A percentile compares a stretch with the other conserved stretches of the same genome.
phyloP scores from a whole-genome alignment of 2,888 invertebrate genomes.

The Oscheius sp. region DNA sequence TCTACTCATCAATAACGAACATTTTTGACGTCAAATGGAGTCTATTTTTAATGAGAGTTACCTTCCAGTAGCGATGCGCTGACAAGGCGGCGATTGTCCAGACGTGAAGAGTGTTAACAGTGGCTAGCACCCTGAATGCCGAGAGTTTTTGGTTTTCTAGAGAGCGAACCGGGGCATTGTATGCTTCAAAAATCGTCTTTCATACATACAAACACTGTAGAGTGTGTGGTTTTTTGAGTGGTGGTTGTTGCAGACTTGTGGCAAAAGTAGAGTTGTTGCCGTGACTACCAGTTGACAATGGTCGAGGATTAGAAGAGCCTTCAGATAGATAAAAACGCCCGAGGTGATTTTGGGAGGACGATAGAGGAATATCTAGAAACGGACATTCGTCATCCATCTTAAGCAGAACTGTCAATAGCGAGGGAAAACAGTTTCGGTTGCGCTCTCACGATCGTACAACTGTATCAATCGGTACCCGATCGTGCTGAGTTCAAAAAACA shows the following conservation, averaged over 20 bases:
- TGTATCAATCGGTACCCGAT: too few species aligned
- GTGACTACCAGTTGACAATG: conserved; percentile 66
- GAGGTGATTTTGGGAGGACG: conserved; percentile 72
- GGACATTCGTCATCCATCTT: conserved; percentile 10
- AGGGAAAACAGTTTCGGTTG: conserved; percentile 26
- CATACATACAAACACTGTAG: conserved; percentile 67
- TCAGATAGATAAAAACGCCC: conserved; percentile 72
- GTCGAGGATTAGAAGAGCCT: conserved; percentile 69
- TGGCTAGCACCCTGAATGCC: conserved; percentile 61
- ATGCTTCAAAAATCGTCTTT: conserved; percentile 66
- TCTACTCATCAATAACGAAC: conserved; percentile 1
- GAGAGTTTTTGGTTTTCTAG: not conserved
- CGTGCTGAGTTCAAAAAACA: too few species aligned
- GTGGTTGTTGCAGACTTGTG: conserved; percentile 52
- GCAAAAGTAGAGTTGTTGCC: conserved; percentile 50
- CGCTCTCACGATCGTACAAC: conserved; percentile 8
- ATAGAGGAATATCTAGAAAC: conserved; percentile 69
- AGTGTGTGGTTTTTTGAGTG: conserved; percentile 53
- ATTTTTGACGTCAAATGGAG: conserved; percentile 19
- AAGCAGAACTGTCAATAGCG: conserved; percentile 18
- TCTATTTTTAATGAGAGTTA: conserved; percentile 29
- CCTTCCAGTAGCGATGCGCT: conserved; percentile 73
- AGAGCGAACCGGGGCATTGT: conserved; percentile 62
- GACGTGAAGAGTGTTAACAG: conserved; percentile 68
- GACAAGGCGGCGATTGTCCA: conserved; percentile 72